phyloP scores from a whole-genome alignment of 2,113 vertebrate species.

The Actinemys pallida region DNA sequence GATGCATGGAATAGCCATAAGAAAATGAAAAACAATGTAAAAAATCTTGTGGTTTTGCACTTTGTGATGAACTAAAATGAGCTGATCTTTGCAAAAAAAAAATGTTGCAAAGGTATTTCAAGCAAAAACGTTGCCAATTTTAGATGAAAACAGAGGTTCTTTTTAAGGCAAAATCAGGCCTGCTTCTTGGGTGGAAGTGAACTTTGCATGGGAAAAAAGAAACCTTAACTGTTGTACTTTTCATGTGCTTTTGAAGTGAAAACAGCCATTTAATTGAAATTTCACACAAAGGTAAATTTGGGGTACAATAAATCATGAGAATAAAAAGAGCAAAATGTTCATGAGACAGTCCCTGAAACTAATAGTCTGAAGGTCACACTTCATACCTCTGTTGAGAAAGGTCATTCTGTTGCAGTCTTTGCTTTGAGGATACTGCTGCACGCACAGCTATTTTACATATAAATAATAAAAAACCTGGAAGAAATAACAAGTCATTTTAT shows the following conservation, averaged over 20 bases:
- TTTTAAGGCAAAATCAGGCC: slow-evolving; percentile 5
- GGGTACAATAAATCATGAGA: not conserved
- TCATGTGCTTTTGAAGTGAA: not conserved
- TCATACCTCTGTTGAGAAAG: not conserved
- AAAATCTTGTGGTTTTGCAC: not conserved
- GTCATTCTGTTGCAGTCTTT: not conserved
- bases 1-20: not conserved
- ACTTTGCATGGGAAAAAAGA: not conserved
- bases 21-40: slow-evolving; percentile 15
- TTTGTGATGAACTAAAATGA: not conserved
- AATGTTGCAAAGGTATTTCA: not conserved
- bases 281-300: not conserved
- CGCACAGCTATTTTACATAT: not conserved
- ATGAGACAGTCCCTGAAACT: not conserved
- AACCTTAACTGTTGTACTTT: not conserved
- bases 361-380: not conserved
- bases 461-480: not conserved
- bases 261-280: slow-evolving; percentile 25
- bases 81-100: not conserved
- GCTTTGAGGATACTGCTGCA: not conserved
- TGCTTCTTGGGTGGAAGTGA: slow-evolving; percentile 14
- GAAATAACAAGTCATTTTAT: not conserved
- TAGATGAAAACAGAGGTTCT: slow-evolving; percentile 49
- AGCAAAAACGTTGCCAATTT: slow-evolving; percentile 44
- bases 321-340: not conserved